A percentile compares a stretch with the other conserved stretches of the same genome.
Evolutionary conservation across 2,888 invertebrate species (phyloP).

Genomic region (Drosophila borealis): DNA sequence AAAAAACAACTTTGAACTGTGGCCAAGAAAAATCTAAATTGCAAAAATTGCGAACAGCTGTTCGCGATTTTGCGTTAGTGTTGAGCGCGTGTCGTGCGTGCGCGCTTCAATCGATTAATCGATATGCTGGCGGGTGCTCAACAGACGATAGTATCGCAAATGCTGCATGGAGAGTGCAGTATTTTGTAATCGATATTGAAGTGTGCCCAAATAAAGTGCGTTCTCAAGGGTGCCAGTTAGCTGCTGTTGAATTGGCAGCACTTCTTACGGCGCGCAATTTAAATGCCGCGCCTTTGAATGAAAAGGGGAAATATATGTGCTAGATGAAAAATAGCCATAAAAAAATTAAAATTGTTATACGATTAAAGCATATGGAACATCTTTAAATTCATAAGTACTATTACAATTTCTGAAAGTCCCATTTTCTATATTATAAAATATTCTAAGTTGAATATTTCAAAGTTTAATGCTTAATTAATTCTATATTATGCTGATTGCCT

Average conservation of each 20-base stretch:
- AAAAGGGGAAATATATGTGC: neutral
- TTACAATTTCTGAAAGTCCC: too few relatives aligned
- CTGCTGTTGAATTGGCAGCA: slow-evolving; percentile 4
- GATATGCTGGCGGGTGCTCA: neutral
- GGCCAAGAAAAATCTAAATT: slow-evolving; percentile 45
- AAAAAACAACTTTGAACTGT: slow-evolving; percentile 45
- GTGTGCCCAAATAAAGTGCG: neutral
- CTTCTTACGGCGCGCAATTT: slow-evolving; percentile 7
- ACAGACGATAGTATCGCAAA: neutral
- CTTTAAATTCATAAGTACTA: too few relatives aligned
- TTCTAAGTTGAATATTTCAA: too few relatives aligned
- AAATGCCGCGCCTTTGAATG: neutral
- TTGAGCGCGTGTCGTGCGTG: slow-evolving; percentile 7
- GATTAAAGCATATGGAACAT: too few relatives aligned
- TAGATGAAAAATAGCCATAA: too few relatives aligned
- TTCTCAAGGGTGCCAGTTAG: neutral
- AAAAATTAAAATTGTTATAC: too few relatives aligned
- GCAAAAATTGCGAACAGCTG: slow-evolving; percentile 41
- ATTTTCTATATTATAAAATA: too few relatives aligned
- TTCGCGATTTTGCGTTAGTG: slow-evolving; percentile 22
- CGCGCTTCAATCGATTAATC: neutral
- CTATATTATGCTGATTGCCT: too few relatives aligned
- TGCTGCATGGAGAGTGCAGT: neutral
- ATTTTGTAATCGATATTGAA: neutral
- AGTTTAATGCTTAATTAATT: too few relatives aligned